Evolutionary conservation across 1,140 invertebrate genomes (phyloP), one percentile per base, ranked within the genome.

Genomic region (Drosophila bocqueti): DNA sequence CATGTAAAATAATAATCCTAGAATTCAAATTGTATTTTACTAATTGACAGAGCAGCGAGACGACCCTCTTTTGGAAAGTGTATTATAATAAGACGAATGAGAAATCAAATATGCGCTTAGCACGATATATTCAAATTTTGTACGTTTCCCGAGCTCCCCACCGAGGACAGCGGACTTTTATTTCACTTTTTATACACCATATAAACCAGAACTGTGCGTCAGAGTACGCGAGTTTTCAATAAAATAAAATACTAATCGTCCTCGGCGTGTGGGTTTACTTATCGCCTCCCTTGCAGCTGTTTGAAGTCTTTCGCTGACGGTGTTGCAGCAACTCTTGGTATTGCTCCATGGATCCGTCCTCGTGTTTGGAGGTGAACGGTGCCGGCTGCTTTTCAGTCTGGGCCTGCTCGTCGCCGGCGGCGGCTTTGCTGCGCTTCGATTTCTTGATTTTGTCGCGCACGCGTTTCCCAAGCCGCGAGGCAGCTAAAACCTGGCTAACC

Each of bases 361-460:
- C 92, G 38, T 92, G 91, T 54, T 92, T 86, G 4, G 92, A 92
- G 13, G 62, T 80, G 15, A 81, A 92, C 31, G 63, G 50, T 26
- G 60, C 31, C 3, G 34, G 31, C n/a, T 54, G 50, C n/a, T 73
- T 62, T 15, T 72, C 42, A 43, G 61, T 55, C 40, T 77, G 63
- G n/a, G 67, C 55, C 36, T 73, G 62, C 34, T 66, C 38, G 29
- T 73, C 74, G 42, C 71, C 40, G 13, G 42, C 61, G 31, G 58
- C 24, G 18, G 42, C 45, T 50, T 76, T 85, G 31, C 60, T 58
- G 18, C 90, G 94, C 76, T 95, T 95, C 21, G 94, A 89, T 77
- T 95, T 93, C 73, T 93, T 94, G 76, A 95, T 95, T 83, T 95
- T 95, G 77, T 94, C 94, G 61, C 94, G 92, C 21, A 95, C 80